Conservation (phyloP, 2,797 vertebrate genomes). For the Carapus acus region DNA sequence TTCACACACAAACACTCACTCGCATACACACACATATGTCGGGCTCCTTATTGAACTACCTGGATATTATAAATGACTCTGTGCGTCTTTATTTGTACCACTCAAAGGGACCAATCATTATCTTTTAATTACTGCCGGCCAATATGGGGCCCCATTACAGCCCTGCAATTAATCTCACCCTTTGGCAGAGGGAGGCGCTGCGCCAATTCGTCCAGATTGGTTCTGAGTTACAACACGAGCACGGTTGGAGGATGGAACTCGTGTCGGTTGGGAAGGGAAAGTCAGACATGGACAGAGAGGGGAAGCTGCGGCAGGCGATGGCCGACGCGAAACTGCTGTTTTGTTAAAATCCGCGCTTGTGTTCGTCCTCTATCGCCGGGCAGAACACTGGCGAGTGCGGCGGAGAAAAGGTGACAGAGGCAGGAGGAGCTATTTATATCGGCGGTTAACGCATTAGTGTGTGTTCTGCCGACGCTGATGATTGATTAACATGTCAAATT, state of each 20-base stretch:
- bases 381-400: conserved; percentile 11
- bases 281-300: conserved; percentile 38
- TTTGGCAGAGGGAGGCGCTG: conserved; percentile 53
- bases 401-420: conserved; percentile 25
- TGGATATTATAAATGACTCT: conserved; percentile 68
- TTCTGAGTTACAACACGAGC: conserved; percentile 59
- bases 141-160: conserved; percentile 70
- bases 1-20: conserved; percentile 23
- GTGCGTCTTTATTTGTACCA: conserved; percentile 73
- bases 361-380: conserved; percentile 11
- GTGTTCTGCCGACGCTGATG: conserved; percentile 47
- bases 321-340: conserved; percentile 32
- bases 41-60: conserved; percentile 69
- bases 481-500: conserved; percentile 69
- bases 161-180: conserved; percentile 74
- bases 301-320: conserved; percentile 25
- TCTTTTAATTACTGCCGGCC: conserved; percentile 76
- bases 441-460: conserved; percentile 48
- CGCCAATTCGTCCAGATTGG: conserved; percentile 60
- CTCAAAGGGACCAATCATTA: conserved; percentile 77
- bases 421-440: conserved; percentile 47
- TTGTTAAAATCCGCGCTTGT: conserved; percentile 30
- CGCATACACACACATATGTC: conserved; percentile 29
- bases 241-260: conserved; percentile 47
- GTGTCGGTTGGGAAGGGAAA: conserved; percentile 34